phyloP scores from a whole-genome alignment of 2,797 vertebrate species.

The Sebastes steindachneri region DNA sequence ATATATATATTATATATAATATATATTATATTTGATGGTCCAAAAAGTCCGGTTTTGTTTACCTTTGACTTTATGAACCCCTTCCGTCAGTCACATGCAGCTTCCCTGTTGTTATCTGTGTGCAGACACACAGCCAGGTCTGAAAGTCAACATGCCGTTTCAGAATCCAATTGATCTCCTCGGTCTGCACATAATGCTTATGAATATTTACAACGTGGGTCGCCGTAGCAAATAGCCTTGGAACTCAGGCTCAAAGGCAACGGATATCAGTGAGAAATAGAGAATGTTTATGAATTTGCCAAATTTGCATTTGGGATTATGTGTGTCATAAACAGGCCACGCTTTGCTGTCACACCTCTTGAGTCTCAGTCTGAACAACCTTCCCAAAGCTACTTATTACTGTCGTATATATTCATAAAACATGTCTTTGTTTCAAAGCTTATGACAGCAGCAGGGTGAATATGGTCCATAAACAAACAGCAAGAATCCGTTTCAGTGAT shows the following conservation, averaged over 20 bases:
- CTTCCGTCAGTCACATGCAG: not conserved
- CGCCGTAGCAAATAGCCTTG: not conserved
- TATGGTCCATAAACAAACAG: not conserved
- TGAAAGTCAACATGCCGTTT: not conserved
- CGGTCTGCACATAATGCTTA: not conserved
- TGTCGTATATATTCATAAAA: constrained; percentile 9
- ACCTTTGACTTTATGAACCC: not conserved
- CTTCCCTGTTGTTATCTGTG: not conserved
- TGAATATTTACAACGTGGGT: constrained; percentile 19
- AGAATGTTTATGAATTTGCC: constrained; percentile 11
- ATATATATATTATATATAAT: no score
- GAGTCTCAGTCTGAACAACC: not conserved
- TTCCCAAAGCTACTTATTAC: not conserved
- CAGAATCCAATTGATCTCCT: constrained; percentile 16
- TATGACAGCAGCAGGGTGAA: no score
- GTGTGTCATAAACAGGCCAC: constrained; percentile 11
- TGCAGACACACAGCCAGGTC: not conserved
- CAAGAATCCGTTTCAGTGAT: not conserved
- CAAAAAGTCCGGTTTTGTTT: not conserved
- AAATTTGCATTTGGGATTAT: constrained; percentile 31
- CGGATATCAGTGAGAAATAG: not conserved
- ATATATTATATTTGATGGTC: no score
- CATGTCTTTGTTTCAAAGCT: not conserved
- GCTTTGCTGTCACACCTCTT: not conserved
- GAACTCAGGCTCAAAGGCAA: not conserved